Evolutionary conservation across 2,888 invertebrate genomes (phyloP), one percentile per base, ranked within the genome.

Genomic region (Hirtodrosophila cameraria): DNA sequence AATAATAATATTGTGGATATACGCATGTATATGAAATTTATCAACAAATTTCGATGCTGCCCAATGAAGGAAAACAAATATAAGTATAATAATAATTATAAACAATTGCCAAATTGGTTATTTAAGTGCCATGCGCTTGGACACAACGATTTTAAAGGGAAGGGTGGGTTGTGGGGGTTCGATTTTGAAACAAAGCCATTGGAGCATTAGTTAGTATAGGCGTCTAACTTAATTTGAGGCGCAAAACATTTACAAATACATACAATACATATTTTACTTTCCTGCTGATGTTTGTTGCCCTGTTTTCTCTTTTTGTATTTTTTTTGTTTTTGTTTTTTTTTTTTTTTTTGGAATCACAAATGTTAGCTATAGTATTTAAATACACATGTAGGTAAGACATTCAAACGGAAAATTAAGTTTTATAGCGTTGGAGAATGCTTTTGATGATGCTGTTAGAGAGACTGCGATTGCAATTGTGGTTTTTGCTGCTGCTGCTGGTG

Each of bases 331-430:
- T 3, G 13, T 28, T 28, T 33, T 43, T 25, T n/a, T 62, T 50
- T 62, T 58, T 63, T 60, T 66, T 71, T 84, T 84, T 79, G 79
- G 82, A 82, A 82, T 82, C 81, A 82, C 81, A 82, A 82, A 82
- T 85, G 79, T 82, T 80, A 80, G 80, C 84, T 80, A 84, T 74
- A 72, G 70, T 79, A 79, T 79, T 81, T 78, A 81, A 83, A 80
- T 84, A 80, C 84, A 80, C 80, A 80, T 84, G 80, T 83, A 83
- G 80, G 80, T 80, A 84, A 80, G 80, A 77, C 78, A 80, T 80
- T 80, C 57, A 80, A 80, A 75, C 65, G 71, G 66, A 77, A 74
- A 79, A 83, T 75, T 67, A 69, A 69, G 62, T 67, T 75, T 69
- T 75, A 64, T 76, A 76, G 76, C 76, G 63, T 42, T 70, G 72